A percentile compares a stretch with the other conserved stretches of the same genome.
phyloP scores from a whole-genome alignment of 1,140 invertebrate species.

The Aethina tumida region DNA sequence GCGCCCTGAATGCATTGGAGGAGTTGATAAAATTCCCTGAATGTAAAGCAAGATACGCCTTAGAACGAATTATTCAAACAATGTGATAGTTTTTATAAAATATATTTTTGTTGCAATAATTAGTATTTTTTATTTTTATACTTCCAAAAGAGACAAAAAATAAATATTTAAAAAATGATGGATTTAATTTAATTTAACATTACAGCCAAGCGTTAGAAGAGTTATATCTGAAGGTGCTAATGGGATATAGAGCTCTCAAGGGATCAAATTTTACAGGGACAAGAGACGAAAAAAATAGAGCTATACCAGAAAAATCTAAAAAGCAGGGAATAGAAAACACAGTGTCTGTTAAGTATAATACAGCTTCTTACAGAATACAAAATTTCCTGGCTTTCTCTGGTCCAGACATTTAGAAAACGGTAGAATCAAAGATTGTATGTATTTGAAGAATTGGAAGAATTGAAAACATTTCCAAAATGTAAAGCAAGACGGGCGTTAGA shows the following conservation, averaged over 20 bases:
- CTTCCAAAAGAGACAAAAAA: too few relatives aligned
- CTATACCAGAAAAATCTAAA: constrained; percentile 55
- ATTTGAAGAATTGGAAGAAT: constrained; percentile 61
- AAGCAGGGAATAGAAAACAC: constrained; percentile 10
- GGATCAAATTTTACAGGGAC: constrained; percentile 81
- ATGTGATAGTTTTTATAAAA: too few relatives aligned
- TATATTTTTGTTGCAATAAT: too few relatives aligned
- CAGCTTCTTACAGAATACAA: constrained; percentile 22
- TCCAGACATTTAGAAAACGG: constrained; percentile 59
- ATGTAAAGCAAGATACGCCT: constrained; percentile 60
- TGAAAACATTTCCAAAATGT: constrained; percentile 59
- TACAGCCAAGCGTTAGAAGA: too few relatives aligned
- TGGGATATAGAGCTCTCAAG: constrained; percentile 69
- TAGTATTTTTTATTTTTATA: too few relatives aligned
- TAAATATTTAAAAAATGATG: not conserved
- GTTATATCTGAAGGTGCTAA: too few relatives aligned
- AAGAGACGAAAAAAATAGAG: constrained; percentile 66
- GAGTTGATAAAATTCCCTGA: constrained; percentile 61
- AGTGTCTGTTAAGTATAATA: constrained; percentile 19
- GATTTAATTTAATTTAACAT: too few relatives aligned
- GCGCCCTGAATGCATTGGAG: constrained; percentile 63
- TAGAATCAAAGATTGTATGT: constrained; percentile 63
- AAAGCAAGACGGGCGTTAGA: constrained; percentile 62
- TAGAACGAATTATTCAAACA: too few relatives aligned
- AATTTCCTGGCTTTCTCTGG: constrained; percentile 39